Percentiles rank a stretch among this genome's conserved stretches.
Conservation (phyloP, 2,797 vertebrate genomes). For the Pangasius djambal region DNA sequence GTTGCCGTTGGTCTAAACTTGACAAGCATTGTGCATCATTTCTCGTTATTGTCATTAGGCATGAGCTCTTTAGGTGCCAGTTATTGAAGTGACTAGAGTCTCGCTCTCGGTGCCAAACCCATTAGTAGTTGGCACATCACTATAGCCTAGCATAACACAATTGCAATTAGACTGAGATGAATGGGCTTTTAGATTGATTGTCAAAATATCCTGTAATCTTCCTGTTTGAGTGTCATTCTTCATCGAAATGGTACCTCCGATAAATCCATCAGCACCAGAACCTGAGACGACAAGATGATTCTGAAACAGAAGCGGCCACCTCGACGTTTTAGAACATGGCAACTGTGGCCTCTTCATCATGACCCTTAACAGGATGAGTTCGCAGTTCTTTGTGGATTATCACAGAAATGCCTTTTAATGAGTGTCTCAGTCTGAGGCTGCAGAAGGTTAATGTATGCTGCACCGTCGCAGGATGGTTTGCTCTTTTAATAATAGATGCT, state of each 20-base stretch:
- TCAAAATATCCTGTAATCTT: slow-evolving; percentile 26
- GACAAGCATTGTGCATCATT: background rate
- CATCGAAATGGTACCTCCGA: background rate
- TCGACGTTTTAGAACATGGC: background rate
- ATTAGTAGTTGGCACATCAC: slow-evolving; percentile 31
- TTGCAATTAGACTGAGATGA: slow-evolving; percentile 32
- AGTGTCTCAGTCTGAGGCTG: slow-evolving; percentile 26
- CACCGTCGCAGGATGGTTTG: background rate
- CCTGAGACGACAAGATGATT: background rate
- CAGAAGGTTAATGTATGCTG: slow-evolving; percentile 33
- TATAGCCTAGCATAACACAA: slow-evolving; percentile 15
- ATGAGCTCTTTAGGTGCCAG: slow-evolving; percentile 18
- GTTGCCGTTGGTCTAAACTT: too few species aligned
- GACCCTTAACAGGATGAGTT: background rate
- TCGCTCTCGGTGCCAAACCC: slow-evolving; percentile 12
- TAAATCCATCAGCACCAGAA: background rate
- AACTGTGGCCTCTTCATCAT: background rate
- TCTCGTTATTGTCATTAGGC: background rate
- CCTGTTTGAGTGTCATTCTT: slow-evolving; percentile 13
- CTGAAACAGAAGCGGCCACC: background rate
- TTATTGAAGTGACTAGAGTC: slow-evolving; percentile 12
- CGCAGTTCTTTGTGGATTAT: background rate
- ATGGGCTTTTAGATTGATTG: slow-evolving; percentile 24
- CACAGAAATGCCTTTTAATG: slow-evolving; percentile 22
- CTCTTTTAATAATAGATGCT: slow-evolving; percentile 30